phyloP scores from a whole-genome alignment of 1,140 invertebrate species.

The Lasioglossum albipes region DNA sequence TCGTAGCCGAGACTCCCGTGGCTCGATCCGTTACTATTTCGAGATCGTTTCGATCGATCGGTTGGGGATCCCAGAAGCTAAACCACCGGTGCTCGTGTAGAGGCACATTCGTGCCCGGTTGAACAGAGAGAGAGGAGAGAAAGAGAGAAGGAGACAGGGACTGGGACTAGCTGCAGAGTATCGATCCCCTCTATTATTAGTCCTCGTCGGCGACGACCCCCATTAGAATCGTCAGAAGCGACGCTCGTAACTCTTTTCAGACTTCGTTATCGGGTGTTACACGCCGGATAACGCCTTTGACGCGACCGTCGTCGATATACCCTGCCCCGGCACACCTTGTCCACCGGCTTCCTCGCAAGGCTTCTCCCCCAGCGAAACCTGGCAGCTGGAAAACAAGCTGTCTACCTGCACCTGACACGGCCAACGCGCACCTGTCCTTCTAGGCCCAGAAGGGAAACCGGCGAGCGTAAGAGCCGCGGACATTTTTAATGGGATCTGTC shows the following conservation, averaged over 20 bases:
- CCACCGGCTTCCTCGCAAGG: neutral
- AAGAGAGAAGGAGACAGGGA: conserved; percentile 23
- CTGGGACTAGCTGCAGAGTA: conserved; percentile 56
- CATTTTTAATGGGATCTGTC: too few species aligned
- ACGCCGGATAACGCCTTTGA: conserved; percentile 27
- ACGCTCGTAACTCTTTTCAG: conserved; percentile 43
- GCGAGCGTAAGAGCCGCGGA: too few species aligned
- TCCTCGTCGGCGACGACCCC: conserved; percentile 62
- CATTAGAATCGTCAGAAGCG: conserved; percentile 65
- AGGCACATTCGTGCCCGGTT: conserved; percentile 12
- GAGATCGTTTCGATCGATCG: neutral
- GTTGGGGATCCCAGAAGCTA: conserved; percentile 21
- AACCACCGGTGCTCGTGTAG: too few species aligned
- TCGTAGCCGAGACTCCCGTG: neutral
- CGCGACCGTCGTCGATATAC: conserved; percentile 17
- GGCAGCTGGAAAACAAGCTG: neutral
- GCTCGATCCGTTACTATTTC: neutral
- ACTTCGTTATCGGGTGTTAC: conserved; percentile 30
- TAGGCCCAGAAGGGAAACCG: too few species aligned
- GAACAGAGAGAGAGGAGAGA: neutral
- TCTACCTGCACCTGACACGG: neutral
- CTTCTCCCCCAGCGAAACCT: neutral
- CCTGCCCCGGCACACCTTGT: neutral
- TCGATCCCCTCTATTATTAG: conserved; percentile 75
- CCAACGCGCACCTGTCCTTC: too few species aligned